phyloP scores from a whole-genome alignment of 2,888 invertebrate genomes.

The Drosophila picticornis region DNA sequence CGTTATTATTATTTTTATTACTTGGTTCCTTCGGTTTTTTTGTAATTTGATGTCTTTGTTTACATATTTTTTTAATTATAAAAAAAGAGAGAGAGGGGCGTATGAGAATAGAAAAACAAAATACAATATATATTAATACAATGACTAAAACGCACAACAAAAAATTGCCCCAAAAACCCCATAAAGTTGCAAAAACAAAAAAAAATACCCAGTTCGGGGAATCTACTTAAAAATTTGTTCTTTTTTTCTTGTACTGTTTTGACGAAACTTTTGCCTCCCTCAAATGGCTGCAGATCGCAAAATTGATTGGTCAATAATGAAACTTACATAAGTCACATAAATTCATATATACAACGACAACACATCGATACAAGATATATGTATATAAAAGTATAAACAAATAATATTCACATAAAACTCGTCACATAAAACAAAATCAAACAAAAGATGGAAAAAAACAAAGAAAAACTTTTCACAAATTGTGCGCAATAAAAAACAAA shows the following conservation, averaged over 20 bases:
- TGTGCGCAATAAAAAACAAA: conserved; percentile 6
- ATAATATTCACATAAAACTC: conserved; percentile 12
- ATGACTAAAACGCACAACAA: conserved; percentile 18
- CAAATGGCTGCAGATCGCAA: conserved; percentile 33
- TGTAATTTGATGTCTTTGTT: conserved; percentile 41
- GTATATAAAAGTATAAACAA: conserved; percentile 18
- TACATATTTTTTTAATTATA: conserved; percentile 63
- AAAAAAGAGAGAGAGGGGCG: conserved; percentile 38
- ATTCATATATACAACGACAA: not conserved
- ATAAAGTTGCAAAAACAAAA: not conserved
- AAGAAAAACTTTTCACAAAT: conserved; percentile 16
- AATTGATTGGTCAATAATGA: conserved; percentile 11
- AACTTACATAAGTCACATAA: conserved; percentile 26
- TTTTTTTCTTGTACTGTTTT: not conserved
- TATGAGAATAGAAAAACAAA: not conserved
- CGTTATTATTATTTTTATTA: conserved; percentile 9
- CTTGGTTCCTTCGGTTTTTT: conserved; percentile 7
- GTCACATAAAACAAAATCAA: not conserved
- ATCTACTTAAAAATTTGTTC: conserved; percentile 26
- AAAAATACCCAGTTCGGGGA: conserved; percentile 20
- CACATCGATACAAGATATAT: not conserved
- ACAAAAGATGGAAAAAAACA: not conserved
- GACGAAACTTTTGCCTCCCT: conserved; percentile 19
- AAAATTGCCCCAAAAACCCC: conserved; percentile 25
- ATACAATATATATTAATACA: conserved; percentile 11